Evolutionary conservation across 2,888 invertebrate genomes (phyloP).

Genomic region (Nomada ferruginata): DNA sequence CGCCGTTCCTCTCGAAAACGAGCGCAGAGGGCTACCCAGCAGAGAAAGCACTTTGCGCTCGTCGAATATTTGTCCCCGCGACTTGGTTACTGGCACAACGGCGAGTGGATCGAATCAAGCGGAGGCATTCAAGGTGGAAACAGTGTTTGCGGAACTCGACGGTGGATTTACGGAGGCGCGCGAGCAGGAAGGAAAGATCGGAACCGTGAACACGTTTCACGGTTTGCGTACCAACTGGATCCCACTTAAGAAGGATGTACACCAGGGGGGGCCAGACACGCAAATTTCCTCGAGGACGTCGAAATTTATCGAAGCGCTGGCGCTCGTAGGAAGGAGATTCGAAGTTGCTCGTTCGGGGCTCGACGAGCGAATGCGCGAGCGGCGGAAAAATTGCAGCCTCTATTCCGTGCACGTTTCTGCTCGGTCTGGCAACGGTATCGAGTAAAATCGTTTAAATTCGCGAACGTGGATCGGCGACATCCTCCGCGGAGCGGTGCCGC

Average conservation of each 20-base stretch:
- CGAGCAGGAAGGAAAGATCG: constrained; percentile 16
- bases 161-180: constrained; percentile 22
- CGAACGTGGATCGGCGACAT: constrained; percentile 56
- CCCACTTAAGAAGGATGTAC: constrained; percentile 8
- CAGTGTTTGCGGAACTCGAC: no score
- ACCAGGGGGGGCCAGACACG: constrained; percentile 4
- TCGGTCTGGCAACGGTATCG: constrained; percentile 48
- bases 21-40: background rate
- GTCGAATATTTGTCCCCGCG: background rate
- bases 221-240: no score
- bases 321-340: constrained; percentile 22
- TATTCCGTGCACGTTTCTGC: constrained; percentile 46
- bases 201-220: background rate
- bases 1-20: background rate
- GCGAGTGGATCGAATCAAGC: no score
- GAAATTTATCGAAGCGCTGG: constrained; percentile 33
- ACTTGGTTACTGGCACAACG: background rate
- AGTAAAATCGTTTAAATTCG: constrained; percentile 64
- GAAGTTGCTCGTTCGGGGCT: constrained; percentile 25
- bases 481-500: constrained; percentile 22
- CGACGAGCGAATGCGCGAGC: background rate
- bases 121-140: no score
- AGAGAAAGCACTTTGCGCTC: no score
- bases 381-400: constrained; percentile 31
- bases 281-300: constrained; percentile 27